These are phyloP conservation scores for Temnothorax longispinosus DNA, from an alignment of 1,140 invertebrate species.

Conservation along the genomic window DNA sequence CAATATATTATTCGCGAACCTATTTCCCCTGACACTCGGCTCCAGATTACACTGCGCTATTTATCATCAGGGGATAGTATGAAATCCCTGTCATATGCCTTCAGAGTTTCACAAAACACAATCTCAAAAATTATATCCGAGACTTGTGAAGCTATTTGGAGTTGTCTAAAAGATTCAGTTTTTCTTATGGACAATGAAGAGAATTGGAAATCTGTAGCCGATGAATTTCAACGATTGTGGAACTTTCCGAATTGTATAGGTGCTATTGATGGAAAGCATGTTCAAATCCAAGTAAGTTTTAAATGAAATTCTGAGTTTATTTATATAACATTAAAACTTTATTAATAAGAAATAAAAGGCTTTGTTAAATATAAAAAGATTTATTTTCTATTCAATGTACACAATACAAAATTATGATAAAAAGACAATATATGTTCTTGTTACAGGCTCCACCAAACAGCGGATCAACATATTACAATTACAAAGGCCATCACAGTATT, in stretches of 20 bases:
- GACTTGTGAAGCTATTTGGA: conserved; percentile 14
- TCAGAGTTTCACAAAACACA: too few species aligned
- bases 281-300: neutral
- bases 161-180: conserved; percentile 11
- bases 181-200: neutral
- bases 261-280: neutral
- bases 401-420: neutral
- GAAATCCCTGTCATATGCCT: too few species aligned
- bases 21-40: too few species aligned
- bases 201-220: neutral
- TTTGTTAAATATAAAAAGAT: neutral
- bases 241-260: conserved; percentile 7
- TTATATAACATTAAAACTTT: neutral
- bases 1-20: too few species aligned
- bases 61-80: too few species aligned
- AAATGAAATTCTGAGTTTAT: neutral
- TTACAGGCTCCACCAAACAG: neutral
- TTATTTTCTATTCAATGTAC: neutral
- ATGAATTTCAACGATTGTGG: neutral
- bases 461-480: neutral
- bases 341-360: neutral
- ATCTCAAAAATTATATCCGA: neutral
- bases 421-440: neutral
- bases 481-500: neutral
- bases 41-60: too few species aligned